These are phyloP conservation scores for Thaumatotibia leucotreta DNA, from an alignment of 1,140 invertebrate species.

Conservation along the genomic window DNA sequence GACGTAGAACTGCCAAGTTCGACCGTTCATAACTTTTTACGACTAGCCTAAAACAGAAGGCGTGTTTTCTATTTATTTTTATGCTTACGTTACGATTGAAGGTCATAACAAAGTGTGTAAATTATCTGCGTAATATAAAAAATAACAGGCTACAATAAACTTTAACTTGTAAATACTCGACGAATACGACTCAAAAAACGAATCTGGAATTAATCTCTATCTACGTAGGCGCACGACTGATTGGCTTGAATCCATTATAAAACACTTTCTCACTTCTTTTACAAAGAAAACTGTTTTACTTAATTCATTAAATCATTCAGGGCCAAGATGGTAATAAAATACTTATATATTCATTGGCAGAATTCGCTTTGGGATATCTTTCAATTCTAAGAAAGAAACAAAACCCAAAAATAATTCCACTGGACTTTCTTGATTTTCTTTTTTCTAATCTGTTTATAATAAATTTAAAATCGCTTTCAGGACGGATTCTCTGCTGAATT, in stretches of 20 bases:
- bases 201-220: too few relatives aligned
- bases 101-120: too few relatives aligned
- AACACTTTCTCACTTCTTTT: too few relatives aligned
- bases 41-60: background rate
- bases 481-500: background rate
- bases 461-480: slow-evolving; percentile 7
- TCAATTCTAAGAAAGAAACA: background rate
- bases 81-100: background rate
- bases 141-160: too few relatives aligned
- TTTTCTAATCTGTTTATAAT: slow-evolving; percentile 9
- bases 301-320: background rate
- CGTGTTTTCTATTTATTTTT: background rate
- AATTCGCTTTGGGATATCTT: background rate
- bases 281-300: background rate
- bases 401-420: background rate
- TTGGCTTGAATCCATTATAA: too few relatives aligned
- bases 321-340: background rate
- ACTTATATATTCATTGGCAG: background rate
- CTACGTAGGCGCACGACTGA: too few relatives aligned
- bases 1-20: background rate
- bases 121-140: too few relatives aligned
- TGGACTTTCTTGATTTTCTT: background rate
- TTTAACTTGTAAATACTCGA: too few relatives aligned
- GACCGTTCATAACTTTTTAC: background rate
- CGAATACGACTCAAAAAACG: too few relatives aligned